phyloP scores from a whole-genome alignment of 2,113 vertebrate species.

The Cinclus cinclus region DNA sequence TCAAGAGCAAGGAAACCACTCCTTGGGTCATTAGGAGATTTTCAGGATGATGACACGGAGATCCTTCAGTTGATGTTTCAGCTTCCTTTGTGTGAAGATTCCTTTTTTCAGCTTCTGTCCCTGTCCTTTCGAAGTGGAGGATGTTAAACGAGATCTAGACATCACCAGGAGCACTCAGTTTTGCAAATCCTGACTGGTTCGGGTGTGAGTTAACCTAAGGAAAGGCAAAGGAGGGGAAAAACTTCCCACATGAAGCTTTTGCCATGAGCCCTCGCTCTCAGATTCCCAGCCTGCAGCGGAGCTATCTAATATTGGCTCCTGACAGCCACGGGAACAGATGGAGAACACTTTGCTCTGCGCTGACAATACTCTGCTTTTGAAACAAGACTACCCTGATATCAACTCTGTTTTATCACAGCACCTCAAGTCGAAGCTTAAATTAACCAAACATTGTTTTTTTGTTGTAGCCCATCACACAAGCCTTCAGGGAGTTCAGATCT shows the following conservation, averaged over 20 bases:
- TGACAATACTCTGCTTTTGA: slow-evolving; percentile 28
- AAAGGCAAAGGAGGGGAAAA: not conserved
- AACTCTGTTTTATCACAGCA: slow-evolving; percentile 7
- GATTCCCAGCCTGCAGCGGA: slow-evolving; percentile 34
- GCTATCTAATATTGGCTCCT: slow-evolving; percentile 38
- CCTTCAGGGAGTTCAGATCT: not conserved
- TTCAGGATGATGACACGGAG: not conserved
- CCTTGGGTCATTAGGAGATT: not conserved
- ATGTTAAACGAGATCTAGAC: fast-evolving
- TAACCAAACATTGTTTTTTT: not conserved
- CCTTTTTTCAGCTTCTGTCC: not conserved
- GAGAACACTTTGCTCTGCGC: not conserved
- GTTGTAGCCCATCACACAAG: not conserved
- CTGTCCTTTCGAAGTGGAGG: not conserved
- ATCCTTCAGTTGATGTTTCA: not conserved
- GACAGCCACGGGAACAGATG: slow-evolving; percentile 60
- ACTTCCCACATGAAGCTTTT: slow-evolving; percentile 5
- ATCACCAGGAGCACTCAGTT: not conserved
- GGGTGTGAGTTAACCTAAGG: not conserved
- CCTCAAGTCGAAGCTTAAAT: slow-evolving; percentile 29
- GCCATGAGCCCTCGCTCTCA: not conserved
- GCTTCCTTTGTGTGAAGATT: not conserved
- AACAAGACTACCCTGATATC: slow-evolving; percentile 28
- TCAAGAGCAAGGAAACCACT: not conserved
- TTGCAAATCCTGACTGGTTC: not conserved